Base-by-base conservation (phyloP, 2,888 invertebrate genomes). In the Eupithecia dodoneata region DNA sequence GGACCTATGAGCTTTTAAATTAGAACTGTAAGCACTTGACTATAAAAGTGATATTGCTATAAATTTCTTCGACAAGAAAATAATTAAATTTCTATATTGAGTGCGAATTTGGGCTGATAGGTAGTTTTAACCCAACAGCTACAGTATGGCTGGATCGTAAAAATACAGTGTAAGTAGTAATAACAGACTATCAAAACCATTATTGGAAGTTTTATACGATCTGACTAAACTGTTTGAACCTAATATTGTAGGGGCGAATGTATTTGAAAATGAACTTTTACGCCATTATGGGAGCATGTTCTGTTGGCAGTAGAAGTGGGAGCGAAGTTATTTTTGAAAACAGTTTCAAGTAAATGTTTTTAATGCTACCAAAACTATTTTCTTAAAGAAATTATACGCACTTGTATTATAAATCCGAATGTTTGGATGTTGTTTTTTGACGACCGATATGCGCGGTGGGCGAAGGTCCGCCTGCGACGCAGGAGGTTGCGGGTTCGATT, bases 251-350 rank as follows among this genome's bases (percentile, higher is more conserved):
- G 13, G 13, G 42, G 41, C 13, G 66, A 66, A 63, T 63, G 30
- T 63, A 78, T 76, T 76, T 66, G 42, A 42, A 66, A 66, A 66
- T 63, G 63, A 12, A 63, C 30, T 63, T 30, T 30, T 30, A 30
- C 30, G 18, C 63, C 30, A 30, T 59, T 63, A 30, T 63, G 63
- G 12, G 63, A 30, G 63, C 18, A 63, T 63, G 12, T 18, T 59
- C 55, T 59, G 18, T 59, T 59, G 59, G 9, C 18, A 59, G 18
- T 59, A 59, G 10, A 59, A 59, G 18, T 18, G 59, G 18, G 18
- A n/a, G 59, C 4, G 18, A 59, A 59, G 9, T 59, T 30, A 2
- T 59, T 59, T 59, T 18, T 30, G 1, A 18, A 59, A 18, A 18
- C 59, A 10, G 18, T 12, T 63, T 10, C 4, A 1, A 59, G 63